A percentile compares a stretch with the other conserved stretches of the same genome.
These are phyloP conservation scores for Drosophila percnosoma DNA, from an alignment of 2,888 invertebrate genomes.

Conservation along the genomic window DNA sequence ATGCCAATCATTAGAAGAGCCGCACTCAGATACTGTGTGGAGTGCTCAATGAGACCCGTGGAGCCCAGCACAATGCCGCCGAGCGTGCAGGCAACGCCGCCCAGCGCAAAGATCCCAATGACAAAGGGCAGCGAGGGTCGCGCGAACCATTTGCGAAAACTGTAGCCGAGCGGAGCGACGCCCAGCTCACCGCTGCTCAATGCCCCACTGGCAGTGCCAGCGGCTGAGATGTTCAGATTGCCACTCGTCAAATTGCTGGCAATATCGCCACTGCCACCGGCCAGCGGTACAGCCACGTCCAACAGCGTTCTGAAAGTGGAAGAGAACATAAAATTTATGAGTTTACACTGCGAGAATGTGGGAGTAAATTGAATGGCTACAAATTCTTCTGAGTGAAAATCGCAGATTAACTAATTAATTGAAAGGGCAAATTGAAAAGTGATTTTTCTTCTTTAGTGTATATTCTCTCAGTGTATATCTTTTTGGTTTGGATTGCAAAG, in stretches of 20 bases:
- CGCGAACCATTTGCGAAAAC: conserved; percentile 82
- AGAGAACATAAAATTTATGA: conserved; percentile 2
- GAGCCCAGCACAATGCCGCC: conserved; percentile 84
- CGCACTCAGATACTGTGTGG: conserved; percentile 84
- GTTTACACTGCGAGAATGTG: neutral
- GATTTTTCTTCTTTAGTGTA: neutral
- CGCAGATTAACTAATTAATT: neutral
- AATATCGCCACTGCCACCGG: conserved; percentile 41
- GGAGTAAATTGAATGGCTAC: neutral
- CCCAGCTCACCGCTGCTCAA: conserved; percentile 22
- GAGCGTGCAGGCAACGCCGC: conserved; percentile 84
- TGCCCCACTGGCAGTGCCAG: conserved; percentile 15
- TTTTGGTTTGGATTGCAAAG: conserved; percentile 1
- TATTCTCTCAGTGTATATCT: conserved; percentile 1
- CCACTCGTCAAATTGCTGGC: conserved; percentile 30
- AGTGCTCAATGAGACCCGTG: conserved; percentile 84
- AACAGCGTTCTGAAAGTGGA: conserved; percentile 54
- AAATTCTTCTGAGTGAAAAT: neutral
- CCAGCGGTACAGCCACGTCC: conserved; percentile 63
- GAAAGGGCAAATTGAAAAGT: neutral
- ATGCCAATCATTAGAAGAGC: conserved; percentile 86
- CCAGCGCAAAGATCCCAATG: conserved; percentile 83
- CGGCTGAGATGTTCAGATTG: conserved; percentile 39
- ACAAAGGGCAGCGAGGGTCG: conserved; percentile 84
- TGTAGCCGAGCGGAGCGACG: conserved; percentile 39